Base-by-base conservation (phyloP, 2,797 vertebrate genomes). In the Babyrousa celebensis region DNA sequence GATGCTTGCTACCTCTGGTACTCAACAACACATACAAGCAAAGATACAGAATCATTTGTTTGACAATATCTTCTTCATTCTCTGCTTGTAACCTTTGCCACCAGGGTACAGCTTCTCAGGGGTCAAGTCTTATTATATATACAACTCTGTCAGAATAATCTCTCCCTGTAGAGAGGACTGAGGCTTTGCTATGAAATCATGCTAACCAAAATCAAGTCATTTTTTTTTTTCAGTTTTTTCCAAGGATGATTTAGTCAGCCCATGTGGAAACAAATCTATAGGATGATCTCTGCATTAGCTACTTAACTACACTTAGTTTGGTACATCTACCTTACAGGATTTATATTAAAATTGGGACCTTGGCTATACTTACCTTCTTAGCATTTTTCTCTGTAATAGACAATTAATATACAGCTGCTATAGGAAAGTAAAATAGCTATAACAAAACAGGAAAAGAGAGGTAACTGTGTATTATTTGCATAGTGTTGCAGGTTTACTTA, bases 71-170 rank as follows among this genome's bases (percentile, higher is more conserved):
- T 60, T 11, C n/a, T 63, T 27, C 8, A 67, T 43, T 80, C 43
- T 89, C n/a, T 65, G 23, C 60, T 79, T 71, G 0, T 58, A 65
- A 60, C 1, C 12, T 17, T 74, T 7, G 21, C 0, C 9, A 12
- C 36, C 20, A 84, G n/a, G 3, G 0, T 48, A 1, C 1, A 3
- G 11, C 25, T 91, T 6, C 6, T 52, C 15, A 25, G 32, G 6
- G 15, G 5, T 52, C 40, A 87, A 63, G 23, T 14, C 5, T 86
- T 52, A 88, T 14, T 14, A 62, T 15, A 75, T 6, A 54, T 0
- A 20, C 29, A n/a, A 54, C 25, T 93, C 84, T 80, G 48, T 89
- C 25, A 88, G 32, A 85, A 90, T 92, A 54, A 58, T 48, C 43
- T n/a, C 16, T 68, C 4, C 71, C 60, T 75, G 27, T 9, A 92